phyloP scores from a whole-genome alignment of 35 echinoderm and acorn worm species.

The Nesometra sesokonis region DNA sequence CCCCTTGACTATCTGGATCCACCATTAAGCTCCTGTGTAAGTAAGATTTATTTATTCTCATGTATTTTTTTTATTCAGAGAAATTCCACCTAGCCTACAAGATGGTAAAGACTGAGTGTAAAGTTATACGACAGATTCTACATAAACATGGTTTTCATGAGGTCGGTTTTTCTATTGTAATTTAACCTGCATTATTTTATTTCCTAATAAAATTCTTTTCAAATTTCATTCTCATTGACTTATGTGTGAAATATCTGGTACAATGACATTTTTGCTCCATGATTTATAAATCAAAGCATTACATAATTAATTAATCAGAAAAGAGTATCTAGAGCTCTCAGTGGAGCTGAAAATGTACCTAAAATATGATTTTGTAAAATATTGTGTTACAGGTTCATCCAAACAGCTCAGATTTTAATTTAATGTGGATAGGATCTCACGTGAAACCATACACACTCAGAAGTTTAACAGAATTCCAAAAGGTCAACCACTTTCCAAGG shows the following conservation, averaged over 20 bases:
- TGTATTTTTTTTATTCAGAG: constrained; percentile 42
- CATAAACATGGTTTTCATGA: constrained; percentile 97
- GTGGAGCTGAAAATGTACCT: no score
- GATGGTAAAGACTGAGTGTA: constrained; percentile 86
- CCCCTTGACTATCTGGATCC: no score
- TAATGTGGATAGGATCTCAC: constrained; percentile 96
- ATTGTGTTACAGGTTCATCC: constrained; percentile 74
- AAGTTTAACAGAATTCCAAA: constrained; percentile 93
- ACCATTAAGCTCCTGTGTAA: no score
- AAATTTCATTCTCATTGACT: no score
- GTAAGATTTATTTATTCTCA: no score
- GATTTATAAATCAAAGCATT: no score
- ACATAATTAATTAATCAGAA: no score
- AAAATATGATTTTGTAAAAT: neutral
- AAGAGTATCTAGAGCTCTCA: no score
- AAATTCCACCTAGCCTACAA: constrained; percentile 94
- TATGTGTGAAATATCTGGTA: no score
- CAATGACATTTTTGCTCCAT: neutral
- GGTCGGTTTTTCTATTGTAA: constrained; percentile 34
- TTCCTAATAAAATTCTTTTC: no score
- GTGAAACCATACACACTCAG: constrained; percentile 90
- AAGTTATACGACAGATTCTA: constrained; percentile 73
- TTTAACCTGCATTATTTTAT: no score
- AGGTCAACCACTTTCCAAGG: constrained; percentile 99
- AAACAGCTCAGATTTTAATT: constrained; percentile 93